Evolutionary conservation across 1,140 invertebrate genomes (phyloP), one percentile per base, ranked within the genome.

Genomic region (Colletes gigas): DNA sequence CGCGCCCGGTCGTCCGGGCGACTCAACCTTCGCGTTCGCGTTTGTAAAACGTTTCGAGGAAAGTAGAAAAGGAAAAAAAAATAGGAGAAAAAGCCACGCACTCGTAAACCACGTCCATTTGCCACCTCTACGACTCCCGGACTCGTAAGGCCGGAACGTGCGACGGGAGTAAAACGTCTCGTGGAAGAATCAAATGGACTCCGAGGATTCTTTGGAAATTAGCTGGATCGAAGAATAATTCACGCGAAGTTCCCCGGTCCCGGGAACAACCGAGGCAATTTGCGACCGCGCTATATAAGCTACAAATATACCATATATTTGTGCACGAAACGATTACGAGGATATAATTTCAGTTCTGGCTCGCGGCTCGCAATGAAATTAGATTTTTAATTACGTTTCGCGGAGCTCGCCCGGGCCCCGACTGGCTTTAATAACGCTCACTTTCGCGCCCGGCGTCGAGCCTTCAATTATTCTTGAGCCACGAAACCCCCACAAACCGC

Each of bases 351-450:
- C 47, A 66, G 21, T 10, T 47, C 71, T 50, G 21, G 41, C 14
- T 14, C 15, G 17, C 44, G 62, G 62, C 62, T 17, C 30, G 63
- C 62, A 47, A 80, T 80, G 78, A 80, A 80, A 80, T 80, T 80
- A 80, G 78, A 74, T 80, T 80, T 80, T 80, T 80, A 80, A 80
- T 80, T 75, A 67, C 60, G 63, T 74, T 80, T 41, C 71, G n/a
- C 21, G 21, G 39, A 54, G 44, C 62, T 9, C 63, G 17, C 14
- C 39, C 21, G 39, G 62, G 59, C 59, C 44, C 44, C 47, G 52
- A 68, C 60, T 73, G 63, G 72, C 60, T 85, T 84, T 85, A 84
- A 84, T 84, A 84, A 85, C 70, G 83, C 76, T 84, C 69, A 50
- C 52, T 80, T 84, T 81, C 83, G 78, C 83, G 63, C 55, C 52